phyloP scores from a whole-genome alignment of 2,888 invertebrate genomes.

The Coleophora flavipennella region DNA sequence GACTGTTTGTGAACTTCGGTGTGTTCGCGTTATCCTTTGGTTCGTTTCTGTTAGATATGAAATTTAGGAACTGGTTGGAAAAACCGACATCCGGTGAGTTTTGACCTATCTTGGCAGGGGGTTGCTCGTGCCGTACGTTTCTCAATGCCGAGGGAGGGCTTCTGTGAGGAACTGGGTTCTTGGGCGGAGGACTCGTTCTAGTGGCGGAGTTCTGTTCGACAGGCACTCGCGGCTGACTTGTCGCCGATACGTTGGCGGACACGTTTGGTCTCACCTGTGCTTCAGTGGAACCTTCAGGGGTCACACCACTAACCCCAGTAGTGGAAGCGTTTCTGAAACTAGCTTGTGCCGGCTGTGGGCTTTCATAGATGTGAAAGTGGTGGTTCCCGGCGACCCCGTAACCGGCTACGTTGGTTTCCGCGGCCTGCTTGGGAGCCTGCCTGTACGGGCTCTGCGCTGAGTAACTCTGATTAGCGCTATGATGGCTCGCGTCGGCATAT shows the following conservation, averaged over 20 bases:
- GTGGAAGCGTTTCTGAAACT: constrained; percentile 33
- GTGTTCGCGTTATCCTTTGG: constrained; percentile 70
- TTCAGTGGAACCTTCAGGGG: constrained; percentile 31
- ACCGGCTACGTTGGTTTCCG: constrained; percentile 32
- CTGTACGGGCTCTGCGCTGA: constrained; percentile 44
- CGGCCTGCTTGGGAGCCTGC: constrained; percentile 41
- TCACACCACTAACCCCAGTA: constrained; percentile 25
- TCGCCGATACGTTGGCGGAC: constrained; percentile 21
- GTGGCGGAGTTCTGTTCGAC: constrained; percentile 31
- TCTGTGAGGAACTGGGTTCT: constrained; percentile 38
- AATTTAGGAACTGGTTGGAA: constrained; percentile 63
- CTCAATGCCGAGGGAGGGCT: constrained; percentile 55
- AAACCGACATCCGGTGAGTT: constrained; percentile 62
- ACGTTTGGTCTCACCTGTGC: constrained; percentile 33
- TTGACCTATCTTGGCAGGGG: constrained; percentile 48
- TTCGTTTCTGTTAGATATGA: constrained; percentile 64
- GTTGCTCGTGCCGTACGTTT: constrained; percentile 61
- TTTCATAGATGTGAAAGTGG: constrained; percentile 51
- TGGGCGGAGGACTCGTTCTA: constrained; percentile 31
- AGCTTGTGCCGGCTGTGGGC: constrained; percentile 45
- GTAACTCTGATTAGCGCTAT: constrained; percentile 40
- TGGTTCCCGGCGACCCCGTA: constrained; percentile 39
- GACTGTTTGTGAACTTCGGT: constrained; percentile 66
- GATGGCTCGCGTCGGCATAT: constrained; percentile 33
- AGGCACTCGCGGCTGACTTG: constrained; percentile 25